Conservation (phyloP, 2,888 invertebrate genomes). For the Diogma glabrata region DNA sequence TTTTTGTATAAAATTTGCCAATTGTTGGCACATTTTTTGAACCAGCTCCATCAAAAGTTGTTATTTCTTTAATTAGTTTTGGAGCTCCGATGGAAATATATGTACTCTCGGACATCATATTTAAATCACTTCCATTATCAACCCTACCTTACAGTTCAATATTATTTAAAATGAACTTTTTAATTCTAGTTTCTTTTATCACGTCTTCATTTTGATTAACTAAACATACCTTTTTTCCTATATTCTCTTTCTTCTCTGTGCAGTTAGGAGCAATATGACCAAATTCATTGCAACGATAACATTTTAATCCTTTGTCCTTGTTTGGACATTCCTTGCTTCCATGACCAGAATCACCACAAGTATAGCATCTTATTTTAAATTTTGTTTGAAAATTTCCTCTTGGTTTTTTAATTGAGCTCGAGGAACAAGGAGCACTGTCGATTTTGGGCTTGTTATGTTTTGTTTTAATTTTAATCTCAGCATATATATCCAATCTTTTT, state of each 20-base stretch:
- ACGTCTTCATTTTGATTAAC: too few relatives aligned
- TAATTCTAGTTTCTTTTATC: too few relatives aligned
- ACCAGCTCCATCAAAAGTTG: neutral
- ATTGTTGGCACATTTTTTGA: neutral
- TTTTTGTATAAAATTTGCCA: neutral
- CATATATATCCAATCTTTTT: constrained; percentile 6
- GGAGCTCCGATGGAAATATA: neutral
- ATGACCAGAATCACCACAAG: neutral
- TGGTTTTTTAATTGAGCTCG: too few relatives aligned
- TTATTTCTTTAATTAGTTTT: neutral
- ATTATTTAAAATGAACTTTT: too few relatives aligned
- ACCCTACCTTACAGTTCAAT: neutral
- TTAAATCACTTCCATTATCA: neutral
- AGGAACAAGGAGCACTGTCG: neutral
- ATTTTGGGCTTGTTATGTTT: neutral
- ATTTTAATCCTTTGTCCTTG: neutral
- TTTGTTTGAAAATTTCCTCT: neutral
- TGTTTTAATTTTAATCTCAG: constrained; percentile 2
- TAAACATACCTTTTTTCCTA: too few relatives aligned
- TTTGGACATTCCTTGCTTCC: neutral
- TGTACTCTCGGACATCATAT: neutral
- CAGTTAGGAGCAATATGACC: constrained; percentile 7
- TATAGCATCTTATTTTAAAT: neutral
- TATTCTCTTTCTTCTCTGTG: neutral
- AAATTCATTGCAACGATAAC: neutral